Evolutionary conservation across 2,888 invertebrate genomes (phyloP), one percentile per base, ranked within the genome.

Genomic region (Notodonta ziczac): DNA sequence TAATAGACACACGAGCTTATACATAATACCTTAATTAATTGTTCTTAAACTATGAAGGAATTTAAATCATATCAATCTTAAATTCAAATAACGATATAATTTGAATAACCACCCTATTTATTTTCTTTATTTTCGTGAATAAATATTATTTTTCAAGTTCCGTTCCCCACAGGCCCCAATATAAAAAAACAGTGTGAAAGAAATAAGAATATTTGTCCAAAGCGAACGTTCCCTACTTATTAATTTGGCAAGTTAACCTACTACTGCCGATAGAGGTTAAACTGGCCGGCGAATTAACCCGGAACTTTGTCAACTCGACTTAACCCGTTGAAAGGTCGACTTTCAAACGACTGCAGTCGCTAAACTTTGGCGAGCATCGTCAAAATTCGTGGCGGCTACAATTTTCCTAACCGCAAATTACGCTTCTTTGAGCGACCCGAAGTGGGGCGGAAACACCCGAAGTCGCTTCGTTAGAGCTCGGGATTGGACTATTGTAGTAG

Each of bases 381-480:
- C 86, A 86, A 87, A 89, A 86, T 86, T 85, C 84, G 82, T 78
- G 78, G 78, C 78, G 76, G 81, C 84, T 82, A 84, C 89, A 88
- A 90, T 88, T 90, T 88, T 85, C 83, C 81, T 73, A 78, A 81
- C 91, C 93, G 83, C 93, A 93, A 93, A 93, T 93, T 91, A 90
- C 87, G 82, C 84, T 88, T 91, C 91, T 93, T 92, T 87, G 90
- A 88, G 80, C 80, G 83, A 76, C 69, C 83, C 85, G 85, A 87
- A 86, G 88, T 84, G 82, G 78, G 80, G 79, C 91, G 91, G 91
- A 90, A 90, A 86, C 80, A 77, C 79, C 81, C 90, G 89, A 91
- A 89, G 89, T 89, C 90, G 86, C 91, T 90, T 92, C 92, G 91
- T 92, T 91, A 91, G 88, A 81, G 86, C 82, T 85, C 87, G 82